phyloP scores from a whole-genome alignment of 2,888 invertebrate genomes.

The Sarcophaga carnaria region DNA sequence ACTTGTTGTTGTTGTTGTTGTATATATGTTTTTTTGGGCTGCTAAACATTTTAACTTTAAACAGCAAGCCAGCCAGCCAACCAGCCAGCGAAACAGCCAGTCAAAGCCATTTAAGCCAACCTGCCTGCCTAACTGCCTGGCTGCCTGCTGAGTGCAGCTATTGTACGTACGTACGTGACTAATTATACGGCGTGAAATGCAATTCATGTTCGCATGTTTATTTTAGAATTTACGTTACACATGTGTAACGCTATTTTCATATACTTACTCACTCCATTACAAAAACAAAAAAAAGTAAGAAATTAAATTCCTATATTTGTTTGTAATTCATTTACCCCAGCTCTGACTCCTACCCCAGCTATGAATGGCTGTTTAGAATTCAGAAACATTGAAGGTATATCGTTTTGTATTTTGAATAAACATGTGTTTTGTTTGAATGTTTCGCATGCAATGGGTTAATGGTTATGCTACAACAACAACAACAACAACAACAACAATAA shows the following conservation, averaged over 20 bases:
- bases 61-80: not conserved
- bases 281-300: not conserved
- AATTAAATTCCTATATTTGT: not conserved
- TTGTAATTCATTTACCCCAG: conserved; percentile 18
- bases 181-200: conserved; percentile 79
- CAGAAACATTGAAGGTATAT: not conserved
- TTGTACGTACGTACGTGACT: conserved; percentile 67
- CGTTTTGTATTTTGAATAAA: not conserved
- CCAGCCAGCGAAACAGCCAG: no score
- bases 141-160: conserved; percentile 12
- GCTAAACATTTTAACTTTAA: conserved; percentile 58
- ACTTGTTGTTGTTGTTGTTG: conserved; percentile 42
- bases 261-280: not conserved
- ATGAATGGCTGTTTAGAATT: not conserved
- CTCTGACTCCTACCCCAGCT: not conserved
- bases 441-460: not conserved
- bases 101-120: no score
- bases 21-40: conserved; percentile 27
- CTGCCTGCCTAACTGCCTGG: not conserved
- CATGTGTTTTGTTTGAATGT: not conserved
- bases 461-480: not conserved
- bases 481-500: not conserved
- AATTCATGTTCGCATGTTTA: conserved; percentile 77
- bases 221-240: conserved; percentile 35
- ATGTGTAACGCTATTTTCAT: conserved; percentile 21